Percentiles rank a stretch among this genome's conserved stretches.
Evolutionary conservation across 2,113 vertebrate species (phyloP).

Genomic region (Hiodon tergisus): DNA sequence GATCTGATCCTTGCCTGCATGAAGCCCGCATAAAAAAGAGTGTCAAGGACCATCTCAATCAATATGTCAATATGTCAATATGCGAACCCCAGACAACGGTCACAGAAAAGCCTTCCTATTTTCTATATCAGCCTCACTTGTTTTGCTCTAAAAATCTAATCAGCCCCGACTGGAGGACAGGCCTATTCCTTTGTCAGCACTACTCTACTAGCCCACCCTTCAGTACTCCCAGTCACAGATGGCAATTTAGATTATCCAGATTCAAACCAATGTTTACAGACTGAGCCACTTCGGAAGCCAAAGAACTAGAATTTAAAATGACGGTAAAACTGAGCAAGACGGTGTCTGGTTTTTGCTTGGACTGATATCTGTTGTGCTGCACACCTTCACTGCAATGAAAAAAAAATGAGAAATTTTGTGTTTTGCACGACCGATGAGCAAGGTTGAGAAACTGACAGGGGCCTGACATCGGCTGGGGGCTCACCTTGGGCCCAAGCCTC

Average conservation of each 20-base stretch:
- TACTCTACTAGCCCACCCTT: too few relatives aligned
- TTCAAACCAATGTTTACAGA: not conserved
- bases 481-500: conserved; percentile 70
- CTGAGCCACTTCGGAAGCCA: not conserved
- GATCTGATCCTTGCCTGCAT: conserved; percentile 68
- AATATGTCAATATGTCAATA: not conserved
- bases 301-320: not conserved
- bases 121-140: too few relatives aligned
- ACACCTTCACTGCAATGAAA: too few relatives aligned
- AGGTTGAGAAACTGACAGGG: not conserved
- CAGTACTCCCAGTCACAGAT: not conserved
- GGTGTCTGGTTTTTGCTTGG: not conserved
- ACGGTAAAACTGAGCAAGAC: not conserved
- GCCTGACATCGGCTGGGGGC: not conserved
- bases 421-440: not conserved
- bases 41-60: not conserved
- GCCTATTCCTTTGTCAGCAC: too few relatives aligned
- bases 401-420: not conserved
- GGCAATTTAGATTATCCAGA: not conserved
- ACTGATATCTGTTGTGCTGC: too few relatives aligned
- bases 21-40: not conserved
- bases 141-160: too few relatives aligned
- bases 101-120: too few relatives aligned
- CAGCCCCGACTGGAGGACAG: too few relatives aligned
- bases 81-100: not conserved